A percentile compares a stretch with the other conserved stretches of the same genome.
Evolutionary conservation across 1,140 invertebrate genomes (phyloP).

Genomic region (Periplaneta americana): DNA sequence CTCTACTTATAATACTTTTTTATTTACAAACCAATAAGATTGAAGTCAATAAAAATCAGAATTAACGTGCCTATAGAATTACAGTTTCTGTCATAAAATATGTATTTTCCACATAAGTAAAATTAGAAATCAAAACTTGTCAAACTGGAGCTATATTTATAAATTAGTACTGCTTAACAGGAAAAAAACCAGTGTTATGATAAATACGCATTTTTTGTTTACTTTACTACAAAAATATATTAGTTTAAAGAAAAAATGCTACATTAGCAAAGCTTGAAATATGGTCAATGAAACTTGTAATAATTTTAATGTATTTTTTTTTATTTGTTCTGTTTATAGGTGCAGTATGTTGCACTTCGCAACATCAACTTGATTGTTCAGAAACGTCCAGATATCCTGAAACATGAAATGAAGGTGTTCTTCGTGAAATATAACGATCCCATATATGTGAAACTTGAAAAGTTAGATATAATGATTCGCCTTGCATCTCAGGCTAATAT

Average conservation of each 20-base stretch:
- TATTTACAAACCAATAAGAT: too few relatives aligned
- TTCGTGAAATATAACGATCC: constrained; percentile 99
- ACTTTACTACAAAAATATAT: too few relatives aligned
- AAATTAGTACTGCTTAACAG: too few relatives aligned
- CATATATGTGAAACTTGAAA: constrained; percentile 99
- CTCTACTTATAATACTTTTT: too few relatives aligned
- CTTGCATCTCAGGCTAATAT: constrained; percentile 97
- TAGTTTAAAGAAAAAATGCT: neutral
- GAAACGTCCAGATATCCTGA: constrained; percentile 97
- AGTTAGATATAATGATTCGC: constrained; percentile 99
- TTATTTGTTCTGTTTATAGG: constrained; percentile 39
- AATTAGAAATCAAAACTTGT: too few relatives aligned
- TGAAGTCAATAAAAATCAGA: too few relatives aligned
- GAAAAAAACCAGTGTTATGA: too few relatives aligned
- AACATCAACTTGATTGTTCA: constrained; percentile 99
- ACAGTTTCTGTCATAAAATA: too few relatives aligned
- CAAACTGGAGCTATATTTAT: too few relatives aligned
- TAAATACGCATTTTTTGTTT: neutral
- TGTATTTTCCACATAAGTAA: too few relatives aligned
- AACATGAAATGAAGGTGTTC: constrained; percentile 99
- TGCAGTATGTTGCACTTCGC: constrained; percentile 96
- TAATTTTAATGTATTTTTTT: neutral
- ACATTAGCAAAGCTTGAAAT: neutral
- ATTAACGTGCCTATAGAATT: too few relatives aligned
- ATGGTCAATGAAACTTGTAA: neutral